phyloP scores from a whole-genome alignment of 2,113 vertebrate genomes.

The Urocitellus parryii region DNA sequence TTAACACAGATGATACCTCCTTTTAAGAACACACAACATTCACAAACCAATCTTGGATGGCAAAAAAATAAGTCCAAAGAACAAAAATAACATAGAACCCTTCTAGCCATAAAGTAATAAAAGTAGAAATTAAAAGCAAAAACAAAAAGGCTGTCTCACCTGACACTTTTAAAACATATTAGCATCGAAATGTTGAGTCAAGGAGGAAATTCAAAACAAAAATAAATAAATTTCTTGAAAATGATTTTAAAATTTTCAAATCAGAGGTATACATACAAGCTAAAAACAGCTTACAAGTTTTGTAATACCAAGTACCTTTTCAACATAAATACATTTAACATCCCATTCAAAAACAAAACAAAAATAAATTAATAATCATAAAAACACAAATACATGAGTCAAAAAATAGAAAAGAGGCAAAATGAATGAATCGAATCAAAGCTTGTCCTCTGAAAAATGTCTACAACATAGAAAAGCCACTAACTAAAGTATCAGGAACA shows the following conservation, averaged over 20 bases:
- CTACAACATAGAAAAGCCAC: neutral
- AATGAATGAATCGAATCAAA: neutral
- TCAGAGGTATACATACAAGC: neutral
- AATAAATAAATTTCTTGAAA: neutral
- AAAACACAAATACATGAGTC: neutral
- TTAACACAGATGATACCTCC: no score
- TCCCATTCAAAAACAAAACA: neutral
- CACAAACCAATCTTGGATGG: neutral
- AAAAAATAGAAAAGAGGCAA: neutral
- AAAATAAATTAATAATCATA: neutral
- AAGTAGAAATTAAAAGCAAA: conserved; percentile 20
- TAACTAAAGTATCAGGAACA: neutral
- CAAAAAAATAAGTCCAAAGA: conserved; percentile 29
- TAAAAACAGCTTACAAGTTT: neutral
- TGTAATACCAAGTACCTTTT: neutral
- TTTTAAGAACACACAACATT: neutral
- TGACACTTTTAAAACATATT: neutral
- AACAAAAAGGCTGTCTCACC: neutral
- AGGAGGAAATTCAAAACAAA: neutral
- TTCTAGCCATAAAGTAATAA: neutral
- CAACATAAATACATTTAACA: neutral
- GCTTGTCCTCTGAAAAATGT: neutral
- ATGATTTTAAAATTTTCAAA: neutral
- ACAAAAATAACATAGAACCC: neutral
- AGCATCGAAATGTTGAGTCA: neutral